These are phyloP conservation scores for Orthosia gothica DNA, from an alignment of 2,888 invertebrate genomes.

Conservation along the genomic window DNA sequence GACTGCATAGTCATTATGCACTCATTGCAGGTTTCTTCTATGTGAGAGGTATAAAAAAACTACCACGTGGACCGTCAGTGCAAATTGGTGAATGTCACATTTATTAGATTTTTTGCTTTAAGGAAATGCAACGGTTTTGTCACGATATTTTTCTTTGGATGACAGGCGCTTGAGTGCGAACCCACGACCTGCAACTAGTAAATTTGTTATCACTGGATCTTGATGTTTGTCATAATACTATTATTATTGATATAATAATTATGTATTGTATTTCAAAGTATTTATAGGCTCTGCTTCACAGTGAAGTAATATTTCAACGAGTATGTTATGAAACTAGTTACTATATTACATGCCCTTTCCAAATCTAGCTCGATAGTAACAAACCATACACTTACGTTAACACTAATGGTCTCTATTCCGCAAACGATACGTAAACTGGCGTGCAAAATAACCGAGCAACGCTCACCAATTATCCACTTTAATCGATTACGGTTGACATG, in stretches of 20 bases:
- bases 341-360: conserved; percentile 42
- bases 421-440: conserved; percentile 60
- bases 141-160: too few species aligned
- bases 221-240: neutral
- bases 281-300: neutral
- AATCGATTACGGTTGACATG: conserved; percentile 60
- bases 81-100: too few species aligned
- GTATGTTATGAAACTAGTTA: conserved; percentile 29
- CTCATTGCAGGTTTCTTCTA: too few species aligned
- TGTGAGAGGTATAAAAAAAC: too few species aligned
- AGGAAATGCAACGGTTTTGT: too few species aligned
- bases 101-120: too few species aligned
- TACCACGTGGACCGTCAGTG: too few species aligned
- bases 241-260: neutral
- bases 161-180: too few species aligned
- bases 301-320: conserved; percentile 2
- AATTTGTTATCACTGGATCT: too few species aligned
- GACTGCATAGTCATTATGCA: too few species aligned
- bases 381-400: conserved; percentile 57
- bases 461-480: conserved; percentile 61
- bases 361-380: conserved; percentile 59
- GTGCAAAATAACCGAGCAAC: conserved; percentile 61
- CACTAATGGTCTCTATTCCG: conserved; percentile 64
- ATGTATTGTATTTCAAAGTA: neutral
- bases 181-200: too few species aligned